Evolutionary conservation across 2,888 invertebrate genomes (phyloP), one percentile per base, ranked within the genome.

Genomic region (Rhyacophila evoluta): DNA sequence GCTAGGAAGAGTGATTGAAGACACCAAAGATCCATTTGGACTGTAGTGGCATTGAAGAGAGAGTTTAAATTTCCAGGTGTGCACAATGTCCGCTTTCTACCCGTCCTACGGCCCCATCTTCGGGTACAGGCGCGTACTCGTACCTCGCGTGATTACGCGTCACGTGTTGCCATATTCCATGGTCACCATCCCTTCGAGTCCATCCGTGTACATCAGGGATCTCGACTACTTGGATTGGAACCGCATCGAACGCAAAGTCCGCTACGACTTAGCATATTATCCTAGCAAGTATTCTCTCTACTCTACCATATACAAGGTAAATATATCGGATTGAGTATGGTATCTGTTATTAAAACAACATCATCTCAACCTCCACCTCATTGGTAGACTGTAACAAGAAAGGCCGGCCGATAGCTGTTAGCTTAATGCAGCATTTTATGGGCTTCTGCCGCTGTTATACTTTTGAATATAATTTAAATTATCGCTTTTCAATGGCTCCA

Each of bases 251-350:
- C 90, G 92, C 86, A 91, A 92, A 86, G 87, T 90, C 82, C 91
- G 94, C 82, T 92, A 94, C 37, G 86, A 87, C 76, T 85, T 88
- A 72, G 91, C 92, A 81, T 89, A 92, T 84, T 92, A 93, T 80
- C 92, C 94, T 84, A 90, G 93, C 83, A 94, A 94, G 84, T 93
- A 94, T 86, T 96, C 93, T 89, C 93, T 94, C 88, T 94, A 94
- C 89, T 94, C 95, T 83, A 93, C 92, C 85, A 89, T 92, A 84
- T 92, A 92, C 84, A 92, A 92, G 92, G 95, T 95, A 89, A 90
- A 55, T 55, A 25, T 33, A 33, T 33, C 10, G 55, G 19, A 55
- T 55, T 55, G 55, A 55, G 55, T 55, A 33, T 33, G 29, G 29
- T 2, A 33, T 33, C 2, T 33, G 29, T 33, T 33, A 33, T 33